Evolutionary conservation across 2,888 invertebrate genomes (phyloP).

Genomic region (Dicycla oo): DNA sequence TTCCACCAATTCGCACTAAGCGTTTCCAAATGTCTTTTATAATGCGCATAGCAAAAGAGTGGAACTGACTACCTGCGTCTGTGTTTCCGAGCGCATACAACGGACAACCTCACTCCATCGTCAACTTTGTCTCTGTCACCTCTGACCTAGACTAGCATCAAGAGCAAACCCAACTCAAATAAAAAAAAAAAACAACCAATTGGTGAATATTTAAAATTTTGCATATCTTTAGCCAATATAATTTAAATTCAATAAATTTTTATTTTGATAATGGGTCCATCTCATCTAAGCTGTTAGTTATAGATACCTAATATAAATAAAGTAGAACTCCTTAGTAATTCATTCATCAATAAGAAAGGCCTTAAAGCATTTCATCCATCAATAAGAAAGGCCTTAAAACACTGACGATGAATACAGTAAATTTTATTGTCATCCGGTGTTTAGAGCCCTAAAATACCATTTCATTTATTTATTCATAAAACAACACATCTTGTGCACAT

Average conservation of each 20-base stretch:
- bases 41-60: too few relatives aligned
- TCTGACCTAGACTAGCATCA: too few relatives aligned
- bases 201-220: conserved; percentile 22
- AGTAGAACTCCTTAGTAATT: neutral
- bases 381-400: neutral
- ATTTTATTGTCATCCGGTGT: neutral
- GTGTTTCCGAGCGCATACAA: too few relatives aligned
- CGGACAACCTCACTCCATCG: too few relatives aligned
- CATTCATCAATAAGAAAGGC: neutral
- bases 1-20: too few relatives aligned
- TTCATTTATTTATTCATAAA: conserved; percentile 1
- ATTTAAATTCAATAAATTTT: conserved; percentile 21
- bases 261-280: conserved; percentile 6
- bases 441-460: neutral
- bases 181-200: conserved; percentile 22
- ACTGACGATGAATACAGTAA: neutral
- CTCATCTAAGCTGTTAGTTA: neutral
- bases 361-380: neutral
- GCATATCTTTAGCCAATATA: neutral
- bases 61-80: too few relatives aligned
- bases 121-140: too few relatives aligned
- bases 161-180: too few relatives aligned
- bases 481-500: neutral
- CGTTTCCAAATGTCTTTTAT: too few relatives aligned
- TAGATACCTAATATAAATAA: neutral